phyloP scores from a whole-genome alignment of 2,113 vertebrate genomes.

The Pluvianellus socialis region DNA sequence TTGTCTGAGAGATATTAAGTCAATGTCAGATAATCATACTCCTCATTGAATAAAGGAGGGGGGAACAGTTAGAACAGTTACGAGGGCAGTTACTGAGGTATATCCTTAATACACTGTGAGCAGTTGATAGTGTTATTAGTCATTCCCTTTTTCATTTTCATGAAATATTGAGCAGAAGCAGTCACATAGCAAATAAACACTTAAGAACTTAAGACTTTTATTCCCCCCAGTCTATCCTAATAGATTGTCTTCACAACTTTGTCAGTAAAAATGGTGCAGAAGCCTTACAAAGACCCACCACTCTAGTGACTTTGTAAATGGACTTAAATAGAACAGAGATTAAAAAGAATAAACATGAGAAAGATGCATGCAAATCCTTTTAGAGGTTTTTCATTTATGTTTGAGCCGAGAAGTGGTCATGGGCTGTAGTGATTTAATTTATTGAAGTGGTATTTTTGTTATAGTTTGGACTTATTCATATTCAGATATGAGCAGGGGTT shows the following conservation, averaged over 20 bases:
- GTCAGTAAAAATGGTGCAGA: neutral
- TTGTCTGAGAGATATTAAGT: neutral
- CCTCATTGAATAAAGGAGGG: neutral
- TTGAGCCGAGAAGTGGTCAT: neutral
- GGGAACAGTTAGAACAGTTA: neutral
- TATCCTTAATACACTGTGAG: neutral
- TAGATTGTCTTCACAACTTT: neutral
- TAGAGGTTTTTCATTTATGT: neutral
- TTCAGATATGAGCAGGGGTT: neutral
- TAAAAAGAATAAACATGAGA: neutral
- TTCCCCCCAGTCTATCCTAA: neutral
- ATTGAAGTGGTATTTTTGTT: neutral
- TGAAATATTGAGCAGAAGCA: neutral
- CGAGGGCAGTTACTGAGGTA: neutral
- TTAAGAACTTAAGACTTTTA: neutral
- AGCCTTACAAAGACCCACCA: neutral
- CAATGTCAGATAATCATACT: neutral
- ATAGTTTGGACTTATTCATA: neutral
- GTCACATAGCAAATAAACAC: neutral
- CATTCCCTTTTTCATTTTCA: conserved; percentile 18
- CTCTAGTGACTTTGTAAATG: neutral
- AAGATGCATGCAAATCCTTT: neutral
- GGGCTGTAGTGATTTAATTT: neutral
- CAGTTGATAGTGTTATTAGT: neutral
- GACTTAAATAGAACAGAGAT: neutral